A percentile compares a stretch with the other conserved stretches of the same genome.
Evolutionary conservation across 92 coral and sea anemone species (phyloP).

Genomic region (Montipora capitata): DNA sequence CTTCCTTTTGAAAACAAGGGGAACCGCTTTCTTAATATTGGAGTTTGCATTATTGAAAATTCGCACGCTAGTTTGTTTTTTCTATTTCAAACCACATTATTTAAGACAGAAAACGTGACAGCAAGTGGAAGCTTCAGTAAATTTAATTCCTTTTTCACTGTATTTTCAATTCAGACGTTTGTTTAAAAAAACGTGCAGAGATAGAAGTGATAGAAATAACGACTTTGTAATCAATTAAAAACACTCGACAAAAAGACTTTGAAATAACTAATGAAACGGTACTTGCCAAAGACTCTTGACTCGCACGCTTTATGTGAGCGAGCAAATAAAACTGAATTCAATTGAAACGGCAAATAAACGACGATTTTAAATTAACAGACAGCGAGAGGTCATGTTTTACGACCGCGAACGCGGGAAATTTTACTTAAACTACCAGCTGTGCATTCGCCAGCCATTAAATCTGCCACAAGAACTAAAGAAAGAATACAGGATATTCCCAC

Average conservation of each 20-base stretch:
- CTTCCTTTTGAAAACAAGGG: slow-evolving; percentile 45
- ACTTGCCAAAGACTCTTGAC: slow-evolving; percentile 4
- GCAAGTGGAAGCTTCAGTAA: not conserved
- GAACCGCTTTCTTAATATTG: slow-evolving; percentile 8
- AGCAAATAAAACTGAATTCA: slow-evolving; percentile 33
- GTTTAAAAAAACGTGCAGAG: slow-evolving; percentile 8
- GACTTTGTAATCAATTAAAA: slow-evolving; percentile 37
- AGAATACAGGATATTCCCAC: not conserved
- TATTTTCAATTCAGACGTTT: slow-evolving; percentile 16
- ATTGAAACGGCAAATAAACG: slow-evolving; percentile 25
- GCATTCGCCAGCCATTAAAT: slow-evolving; percentile 23
- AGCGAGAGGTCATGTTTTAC: slow-evolving; percentile 14
- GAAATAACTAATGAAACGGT: not conserved
- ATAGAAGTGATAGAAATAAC: slow-evolving; percentile 23
- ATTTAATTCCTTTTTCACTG: slow-evolving; percentile 14
- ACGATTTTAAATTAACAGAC: slow-evolving; percentile 38
- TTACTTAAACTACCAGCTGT: slow-evolving; percentile 23
- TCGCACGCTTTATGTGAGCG: not conserved
- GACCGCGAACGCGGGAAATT: slow-evolving; percentile 47
- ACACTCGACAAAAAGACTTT: slow-evolving; percentile 3
- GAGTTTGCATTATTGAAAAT: not conserved
- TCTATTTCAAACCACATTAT: not conserved
- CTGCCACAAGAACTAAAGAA: not conserved
- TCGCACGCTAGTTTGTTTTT: slow-evolving; percentile 7
- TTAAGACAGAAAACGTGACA: not conserved